Evolutionary conservation across 1,140 invertebrate species (phyloP), one percentile per base, ranked within the genome.

Genomic region (Sweltsa coloradensis): DNA sequence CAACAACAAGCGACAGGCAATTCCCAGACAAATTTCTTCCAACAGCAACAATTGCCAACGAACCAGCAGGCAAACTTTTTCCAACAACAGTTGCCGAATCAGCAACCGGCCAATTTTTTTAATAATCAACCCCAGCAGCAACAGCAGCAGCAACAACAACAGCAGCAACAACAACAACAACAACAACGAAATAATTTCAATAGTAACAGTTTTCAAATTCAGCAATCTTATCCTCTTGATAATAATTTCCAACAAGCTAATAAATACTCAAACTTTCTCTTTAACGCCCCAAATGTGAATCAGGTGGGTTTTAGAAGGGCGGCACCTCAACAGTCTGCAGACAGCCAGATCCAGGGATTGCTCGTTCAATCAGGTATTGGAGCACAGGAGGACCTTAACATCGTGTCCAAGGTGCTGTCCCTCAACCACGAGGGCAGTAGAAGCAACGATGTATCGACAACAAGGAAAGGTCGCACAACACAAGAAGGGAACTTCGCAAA

Each of bases 361-460:
- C 60, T 83, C 3, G 71, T 66, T 40, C 73, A 79, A 57, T 78
- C 76, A 23, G 78, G 75, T 11, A 69, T 83, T 47, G 68, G 69
- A 53, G 69, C 70, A 29, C 73, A 76, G 50, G 78, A 82, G 64
- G 83, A 85, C 57, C 67, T 86, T 22, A 84, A 83, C 59, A 82
- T 87, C 51, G 81, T 87, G 14, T 81, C 81, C 14, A 85, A 86
- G 65, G 79, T 87, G 31, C 63, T 87, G 47, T 79, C 82, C 16
- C 64, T 84, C 26, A 83, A 85, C 60, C 81, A 84, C 53, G 79
- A 44, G 14, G 18, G 31, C 6, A 11, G 26, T n/a, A n/a, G n/a
- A n/a, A n/a, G n/a, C n/a, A n/a, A n/a, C n/a, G n/a, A n/a, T n/a
- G n/a, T n/a, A n/a, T n/a, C n/a, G n/a, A n/a, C n/a, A n/a, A n/a